Base-by-base conservation (phyloP, 2,113 vertebrate genomes). In the Morone chrysops region DNA sequence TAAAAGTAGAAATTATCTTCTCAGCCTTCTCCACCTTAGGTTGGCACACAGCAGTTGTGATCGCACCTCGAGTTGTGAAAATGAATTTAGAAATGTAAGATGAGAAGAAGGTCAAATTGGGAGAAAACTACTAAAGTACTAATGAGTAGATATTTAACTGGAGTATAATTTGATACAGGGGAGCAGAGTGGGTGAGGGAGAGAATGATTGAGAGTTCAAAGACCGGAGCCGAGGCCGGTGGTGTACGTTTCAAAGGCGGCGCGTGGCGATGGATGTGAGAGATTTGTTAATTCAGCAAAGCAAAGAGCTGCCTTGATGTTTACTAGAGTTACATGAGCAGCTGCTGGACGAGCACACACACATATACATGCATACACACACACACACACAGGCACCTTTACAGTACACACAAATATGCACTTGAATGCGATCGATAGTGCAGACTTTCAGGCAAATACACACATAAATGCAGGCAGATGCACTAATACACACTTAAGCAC, bases 211-310 rank as follows among this genome's bases (percentile, higher is more conserved):
- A 76, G 83, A 69, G 86, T 92, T 93, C 86, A 93, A 93, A 91
- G 90, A 75, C 60, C 65, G 11, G 83, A 78, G 82, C 72, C 41
- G 80, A 63, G 40, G 87, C 56, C 25, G 72, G 61, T n/a, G 70
- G 95, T 96, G 95, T 96, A 95, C 36, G 92, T 96, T 97, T 97
- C 96, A 96, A 97, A 96, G 96, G 92, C 94, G 93, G 96, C 88
- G 92, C 95, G 95, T 96, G 96, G 95, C 94, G 92, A 91, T 92
- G 93, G 95, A 96, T 96, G 96, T 96, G 96, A 93, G 91, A 96
- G 95, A 95, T 94, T 96, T 93, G 95, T 96, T 96, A 96, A 96
- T 96, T 97, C 95, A 92, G 94, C 93, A 95, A 95, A 94, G 95
- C 93, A 90, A 89, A 85, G 92, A 90, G 82, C 93, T 83, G 95